phyloP scores from a whole-genome alignment of 2,888 invertebrate genomes.

The Pedicia rivosa region DNA sequence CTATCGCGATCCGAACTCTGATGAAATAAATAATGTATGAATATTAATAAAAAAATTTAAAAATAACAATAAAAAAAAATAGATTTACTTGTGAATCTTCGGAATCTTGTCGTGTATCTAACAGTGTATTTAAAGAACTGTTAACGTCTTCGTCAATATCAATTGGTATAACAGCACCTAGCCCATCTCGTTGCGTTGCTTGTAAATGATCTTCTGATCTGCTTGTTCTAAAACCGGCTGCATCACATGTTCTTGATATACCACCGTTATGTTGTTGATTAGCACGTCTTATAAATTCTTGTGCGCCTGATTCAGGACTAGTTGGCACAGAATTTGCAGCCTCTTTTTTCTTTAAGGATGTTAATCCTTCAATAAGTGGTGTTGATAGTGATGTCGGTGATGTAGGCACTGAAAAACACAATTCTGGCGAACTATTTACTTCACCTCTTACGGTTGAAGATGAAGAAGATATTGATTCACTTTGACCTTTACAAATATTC shows the following conservation, averaged over 20 bases:
- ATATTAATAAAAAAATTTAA: conserved; percentile 1
- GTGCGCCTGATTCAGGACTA: conserved; percentile 39
- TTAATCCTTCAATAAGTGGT: conserved; percentile 24
- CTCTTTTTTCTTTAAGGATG: conserved; percentile 19
- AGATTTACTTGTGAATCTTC: conserved; percentile 29
- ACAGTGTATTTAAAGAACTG: conserved; percentile 77
- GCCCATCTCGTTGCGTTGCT: conserved; percentile 35
- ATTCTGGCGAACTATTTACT: conserved; percentile 23
- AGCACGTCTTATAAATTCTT: conserved; percentile 20
- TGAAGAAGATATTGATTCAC: conserved; percentile 21
- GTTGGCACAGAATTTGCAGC: conserved; percentile 48
- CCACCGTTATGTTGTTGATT: conserved; percentile 34
- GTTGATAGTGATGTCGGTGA: conserved; percentile 33
- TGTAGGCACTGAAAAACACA: conserved; percentile 32
- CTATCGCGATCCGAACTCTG: conserved; percentile 35
- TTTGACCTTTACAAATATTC: conserved; percentile 4
- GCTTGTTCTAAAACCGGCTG: conserved; percentile 68
- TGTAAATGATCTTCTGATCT: conserved; percentile 86
- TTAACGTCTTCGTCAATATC: conserved; percentile 89
- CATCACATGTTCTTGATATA: conserved; percentile 34
- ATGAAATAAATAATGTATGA: conserved; percentile 6
- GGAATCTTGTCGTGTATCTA: conserved; percentile 56
- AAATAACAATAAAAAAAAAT: background rate
- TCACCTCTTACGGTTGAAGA: conserved; percentile 29
- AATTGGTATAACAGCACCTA: conserved; percentile 69